Base-by-base conservation (phyloP, 2,797 vertebrate genomes). In the Sarcophilus harrisii region DNA sequence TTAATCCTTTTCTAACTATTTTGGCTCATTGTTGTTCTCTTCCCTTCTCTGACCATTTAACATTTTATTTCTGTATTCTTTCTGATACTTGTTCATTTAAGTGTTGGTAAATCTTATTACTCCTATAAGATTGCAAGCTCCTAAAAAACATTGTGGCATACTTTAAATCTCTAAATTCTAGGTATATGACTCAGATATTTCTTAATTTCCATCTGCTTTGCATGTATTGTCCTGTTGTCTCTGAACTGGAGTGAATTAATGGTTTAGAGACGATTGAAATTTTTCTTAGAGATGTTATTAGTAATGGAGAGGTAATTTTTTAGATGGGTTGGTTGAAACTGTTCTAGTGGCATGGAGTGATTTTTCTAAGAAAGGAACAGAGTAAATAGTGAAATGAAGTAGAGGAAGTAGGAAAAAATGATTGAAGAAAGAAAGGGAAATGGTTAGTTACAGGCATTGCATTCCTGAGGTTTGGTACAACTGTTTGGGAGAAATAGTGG, bases 351-450 rank as follows among this genome's bases (percentile, higher is more conserved):
- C 55, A 8, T 30, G 29, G 90, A n/a, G 52, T 49, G 90, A 57
- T 52, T 90, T 45, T 24, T 81, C 16, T 8, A 10, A 81, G 38
- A 81, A 81, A 81, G n/a, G 6, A 45, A 45, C 21, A 81, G 21
- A 92, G 95, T 95, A 93, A 95, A 58, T 54, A 49, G 18, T 91
- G 57, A 59, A 95, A 95, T 59, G 32, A 57, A 90, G 10, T 11
- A 49, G n/a, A 87, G 94, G 11, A 94, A 90, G 11, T 94, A 57
- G 29, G n/a, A 92, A 45, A 21, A 81, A 81, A 45, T 45, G 66
- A 81, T 18, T 45, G 21, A 73, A 73, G n/a, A 9, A 73, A 73
- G 52, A 81, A 45, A 81, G 38, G 38, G 73, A 81, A 81, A 27
- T 27, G 73, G 0, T 4, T 81, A 45, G n/a, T 81, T 81, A 81